These are phyloP conservation scores for Bellardia bayeri DNA, from an alignment of 2,888 invertebrate species.

Conservation along the genomic window DNA sequence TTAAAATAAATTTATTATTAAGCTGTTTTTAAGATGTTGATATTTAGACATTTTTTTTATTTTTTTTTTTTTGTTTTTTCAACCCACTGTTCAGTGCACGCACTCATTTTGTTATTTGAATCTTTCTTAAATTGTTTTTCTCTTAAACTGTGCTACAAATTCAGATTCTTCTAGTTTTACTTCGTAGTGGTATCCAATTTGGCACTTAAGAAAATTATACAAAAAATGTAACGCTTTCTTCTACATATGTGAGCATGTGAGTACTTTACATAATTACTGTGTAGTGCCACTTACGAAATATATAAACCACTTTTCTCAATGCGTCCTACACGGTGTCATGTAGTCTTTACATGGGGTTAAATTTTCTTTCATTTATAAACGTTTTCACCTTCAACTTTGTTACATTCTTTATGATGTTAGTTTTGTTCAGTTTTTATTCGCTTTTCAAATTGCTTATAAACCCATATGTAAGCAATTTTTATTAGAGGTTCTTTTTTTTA, in stretches of 20 bases:
- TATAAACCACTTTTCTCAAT: slow-evolving; percentile 31
- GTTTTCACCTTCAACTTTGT: slow-evolving; percentile 67
- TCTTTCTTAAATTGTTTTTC: slow-evolving; percentile 12
- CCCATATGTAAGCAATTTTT: slow-evolving; percentile 55
- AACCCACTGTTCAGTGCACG: not conserved
- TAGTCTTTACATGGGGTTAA: slow-evolving; percentile 23
- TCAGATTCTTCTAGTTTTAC: not conserved
- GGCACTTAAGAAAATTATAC: slow-evolving; percentile 11
- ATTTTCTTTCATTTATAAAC: slow-evolving; percentile 49
- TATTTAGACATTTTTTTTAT: no score
- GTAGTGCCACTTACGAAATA: slow-evolving; percentile 56
- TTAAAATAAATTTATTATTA: no score
- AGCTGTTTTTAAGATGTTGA: no score
- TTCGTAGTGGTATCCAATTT: not conserved
- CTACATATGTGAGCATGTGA: slow-evolving; percentile 7
- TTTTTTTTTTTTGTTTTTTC: not conserved
- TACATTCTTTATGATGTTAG: slow-evolving; percentile 41
- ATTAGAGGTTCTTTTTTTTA: slow-evolving; percentile 22
- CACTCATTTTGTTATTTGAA: not conserved
- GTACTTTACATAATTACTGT: slow-evolving; percentile 67
- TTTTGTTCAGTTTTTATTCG: slow-evolving; percentile 32
- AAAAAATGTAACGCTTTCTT: slow-evolving; percentile 26
- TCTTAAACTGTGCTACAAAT: slow-evolving; percentile 1
- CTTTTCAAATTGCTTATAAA: slow-evolving; percentile 39
- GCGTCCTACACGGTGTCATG: slow-evolving; percentile 8